phyloP scores from a whole-genome alignment of 1,140 invertebrate genomes.

The Lepidurus apus region DNA sequence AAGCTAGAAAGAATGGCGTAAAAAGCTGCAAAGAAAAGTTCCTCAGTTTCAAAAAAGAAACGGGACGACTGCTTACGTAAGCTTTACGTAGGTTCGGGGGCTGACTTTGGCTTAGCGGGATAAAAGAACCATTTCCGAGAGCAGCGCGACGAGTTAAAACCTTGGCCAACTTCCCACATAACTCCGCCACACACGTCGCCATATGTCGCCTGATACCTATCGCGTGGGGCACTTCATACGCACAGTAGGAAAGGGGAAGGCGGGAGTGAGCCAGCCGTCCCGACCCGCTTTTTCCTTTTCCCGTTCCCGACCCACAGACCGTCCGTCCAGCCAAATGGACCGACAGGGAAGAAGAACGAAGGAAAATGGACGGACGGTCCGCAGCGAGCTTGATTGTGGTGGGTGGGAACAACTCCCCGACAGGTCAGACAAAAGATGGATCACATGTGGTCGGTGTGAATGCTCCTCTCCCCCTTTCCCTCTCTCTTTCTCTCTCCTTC shows the following conservation, averaged over 20 bases:
- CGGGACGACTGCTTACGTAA: constrained; percentile 11
- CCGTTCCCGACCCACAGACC: not conserved
- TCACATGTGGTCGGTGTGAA: constrained; percentile 5
- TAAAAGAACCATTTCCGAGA: not conserved
- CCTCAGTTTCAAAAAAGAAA: not conserved
- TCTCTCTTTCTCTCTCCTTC: not conserved
- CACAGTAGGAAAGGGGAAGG: not conserved
- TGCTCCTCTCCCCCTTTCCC: not conserved
- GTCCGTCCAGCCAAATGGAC: constrained; percentile 7
- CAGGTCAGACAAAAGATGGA: constrained; percentile 21
- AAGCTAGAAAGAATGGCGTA: not conserved
- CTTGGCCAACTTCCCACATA: constrained; percentile 15
- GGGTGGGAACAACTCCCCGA: constrained; percentile 6
- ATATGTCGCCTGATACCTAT: constrained; percentile 14
- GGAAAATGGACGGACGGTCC: not conserved
- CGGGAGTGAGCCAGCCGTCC: too few species aligned
- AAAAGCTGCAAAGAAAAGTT: not conserved
- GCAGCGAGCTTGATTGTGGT: constrained; percentile 1
- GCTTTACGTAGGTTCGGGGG: not conserved
- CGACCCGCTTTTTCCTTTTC: not conserved
- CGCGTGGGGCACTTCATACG: constrained; percentile 5
- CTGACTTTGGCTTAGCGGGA: constrained; percentile 10
- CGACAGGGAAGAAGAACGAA: not conserved
- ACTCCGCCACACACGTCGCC: constrained; percentile 16
- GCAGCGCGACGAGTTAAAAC: constrained; percentile 17